phyloP scores from a whole-genome alignment of 2,888 invertebrate species.

The Thelaira solivaga region DNA sequence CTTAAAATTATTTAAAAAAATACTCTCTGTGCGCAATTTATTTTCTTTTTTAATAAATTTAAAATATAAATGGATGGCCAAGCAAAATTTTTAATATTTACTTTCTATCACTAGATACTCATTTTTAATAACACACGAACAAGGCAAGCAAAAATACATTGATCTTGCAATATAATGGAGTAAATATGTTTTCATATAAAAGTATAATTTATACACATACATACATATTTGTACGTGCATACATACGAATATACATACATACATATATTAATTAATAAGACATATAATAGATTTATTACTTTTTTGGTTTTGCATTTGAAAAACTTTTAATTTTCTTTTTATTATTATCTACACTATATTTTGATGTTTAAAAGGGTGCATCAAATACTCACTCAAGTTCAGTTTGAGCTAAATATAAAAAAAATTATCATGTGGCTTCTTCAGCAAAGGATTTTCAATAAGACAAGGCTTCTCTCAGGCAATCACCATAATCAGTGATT shows the following conservation, averaged over 20 bases:
- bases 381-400: too few relatives aligned
- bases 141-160: neutral
- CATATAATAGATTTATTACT: neutral
- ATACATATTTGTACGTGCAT: neutral
- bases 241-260: neutral
- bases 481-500: too few relatives aligned
- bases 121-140: neutral
- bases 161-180: slow-evolving; percentile 23
- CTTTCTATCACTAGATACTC: slow-evolving; percentile 25
- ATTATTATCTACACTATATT: too few relatives aligned
- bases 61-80: neutral
- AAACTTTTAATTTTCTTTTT: slow-evolving; percentile 20
- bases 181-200: slow-evolving; percentile 4
- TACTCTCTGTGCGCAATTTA: slow-evolving; percentile 51
- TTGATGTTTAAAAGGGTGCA: too few relatives aligned
- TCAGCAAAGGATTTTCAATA: too few relatives aligned
- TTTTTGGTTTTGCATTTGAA: slow-evolving; percentile 19
- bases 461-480: too few relatives aligned
- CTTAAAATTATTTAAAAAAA: neutral
- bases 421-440: too few relatives aligned
- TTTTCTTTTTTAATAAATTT: slow-evolving; percentile 27
- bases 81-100: neutral
- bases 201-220: neutral
- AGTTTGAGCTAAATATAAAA: too few relatives aligned
- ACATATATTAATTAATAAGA: too few relatives aligned